A percentile compares a stretch with the other conserved stretches of the same genome.
These are phyloP conservation scores for Paratrypauchen microcephalus DNA, from an alignment of 2,797 vertebrate genomes.

Conservation along the genomic window DNA sequence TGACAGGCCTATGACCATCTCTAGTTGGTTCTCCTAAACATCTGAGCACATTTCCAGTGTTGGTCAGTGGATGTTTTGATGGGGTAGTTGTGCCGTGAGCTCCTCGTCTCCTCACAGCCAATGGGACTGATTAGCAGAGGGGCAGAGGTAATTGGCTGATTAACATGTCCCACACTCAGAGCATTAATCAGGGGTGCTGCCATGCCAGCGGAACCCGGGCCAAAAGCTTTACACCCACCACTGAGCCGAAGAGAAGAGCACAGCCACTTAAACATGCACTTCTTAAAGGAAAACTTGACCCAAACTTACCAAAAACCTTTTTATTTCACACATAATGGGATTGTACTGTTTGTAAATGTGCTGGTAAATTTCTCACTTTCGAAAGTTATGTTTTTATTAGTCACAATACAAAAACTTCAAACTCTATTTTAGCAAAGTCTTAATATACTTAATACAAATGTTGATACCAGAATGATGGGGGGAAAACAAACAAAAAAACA, in stretches of 20 bases:
- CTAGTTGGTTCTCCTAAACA: not conserved
- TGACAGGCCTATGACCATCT: not conserved
- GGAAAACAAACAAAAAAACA: too few species aligned
- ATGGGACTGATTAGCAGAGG: constrained; percentile 62
- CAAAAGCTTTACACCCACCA: constrained; percentile 51
- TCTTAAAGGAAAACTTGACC: constrained; percentile 50
- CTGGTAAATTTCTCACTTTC: not conserved
- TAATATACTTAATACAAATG: too few species aligned
- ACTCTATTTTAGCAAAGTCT: too few species aligned
- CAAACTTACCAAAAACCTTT: constrained; percentile 31
- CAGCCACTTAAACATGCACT: constrained; percentile 32
- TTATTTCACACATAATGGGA: not conserved
- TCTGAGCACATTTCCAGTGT: not conserved
- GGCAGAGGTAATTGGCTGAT: constrained; percentile 77
- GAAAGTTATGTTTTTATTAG: too few species aligned
- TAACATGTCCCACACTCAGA: constrained; percentile 72
- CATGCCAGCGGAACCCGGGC: constrained; percentile 71
- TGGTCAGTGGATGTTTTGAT: not conserved
- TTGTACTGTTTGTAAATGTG: not conserved
- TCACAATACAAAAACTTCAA: too few species aligned
- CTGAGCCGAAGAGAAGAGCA: constrained; percentile 40
- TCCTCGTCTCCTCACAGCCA: constrained; percentile 46
- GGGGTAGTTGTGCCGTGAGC: constrained; percentile 9
- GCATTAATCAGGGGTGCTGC: constrained; percentile 69
- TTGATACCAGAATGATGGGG: too few species aligned